Evolutionary conservation across 2,888 invertebrate genomes (phyloP).

Genomic region (Cepaea hortensis): DNA sequence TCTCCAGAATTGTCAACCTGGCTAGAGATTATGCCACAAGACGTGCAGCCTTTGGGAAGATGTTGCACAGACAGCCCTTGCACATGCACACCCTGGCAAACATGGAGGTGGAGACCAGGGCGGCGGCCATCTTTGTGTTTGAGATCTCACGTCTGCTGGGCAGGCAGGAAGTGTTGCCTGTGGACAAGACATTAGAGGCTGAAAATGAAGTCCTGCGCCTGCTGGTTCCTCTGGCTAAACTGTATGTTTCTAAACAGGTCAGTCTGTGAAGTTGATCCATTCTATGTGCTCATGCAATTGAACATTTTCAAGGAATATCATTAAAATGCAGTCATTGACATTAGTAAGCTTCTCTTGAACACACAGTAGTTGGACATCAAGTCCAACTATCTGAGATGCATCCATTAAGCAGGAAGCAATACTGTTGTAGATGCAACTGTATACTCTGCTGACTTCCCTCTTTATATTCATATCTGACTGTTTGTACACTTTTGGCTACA

Average conservation of each 20-base stretch:
- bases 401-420: no score
- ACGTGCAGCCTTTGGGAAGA: slow-evolving; percentile 78
- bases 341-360: no score
- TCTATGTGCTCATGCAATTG: no score
- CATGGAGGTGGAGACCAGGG: slow-evolving; percentile 79
- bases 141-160: slow-evolving; percentile 78
- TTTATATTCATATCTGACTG: no score
- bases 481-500: no score
- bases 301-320: neutral
- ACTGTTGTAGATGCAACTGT: no score
- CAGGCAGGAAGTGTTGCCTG: slow-evolving; percentile 67
- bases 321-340: no score
- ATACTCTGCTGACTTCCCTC: no score
- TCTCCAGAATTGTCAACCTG: slow-evolving; percentile 77
- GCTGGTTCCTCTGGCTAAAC: slow-evolving; percentile 79
- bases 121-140: slow-evolving; percentile 77
- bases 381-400: no score
- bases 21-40: slow-evolving; percentile 78
- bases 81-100: slow-evolving; percentile 78
- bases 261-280: neutral
- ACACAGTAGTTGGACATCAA: neutral
- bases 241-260: slow-evolving; percentile 79
- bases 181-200: slow-evolving; percentile 68
- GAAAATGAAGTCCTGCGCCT: slow-evolving; percentile 77
- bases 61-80: slow-evolving; percentile 77